Conservation (phyloP, 2,113 vertebrate genomes). For the Scatophagus argus region DNA sequence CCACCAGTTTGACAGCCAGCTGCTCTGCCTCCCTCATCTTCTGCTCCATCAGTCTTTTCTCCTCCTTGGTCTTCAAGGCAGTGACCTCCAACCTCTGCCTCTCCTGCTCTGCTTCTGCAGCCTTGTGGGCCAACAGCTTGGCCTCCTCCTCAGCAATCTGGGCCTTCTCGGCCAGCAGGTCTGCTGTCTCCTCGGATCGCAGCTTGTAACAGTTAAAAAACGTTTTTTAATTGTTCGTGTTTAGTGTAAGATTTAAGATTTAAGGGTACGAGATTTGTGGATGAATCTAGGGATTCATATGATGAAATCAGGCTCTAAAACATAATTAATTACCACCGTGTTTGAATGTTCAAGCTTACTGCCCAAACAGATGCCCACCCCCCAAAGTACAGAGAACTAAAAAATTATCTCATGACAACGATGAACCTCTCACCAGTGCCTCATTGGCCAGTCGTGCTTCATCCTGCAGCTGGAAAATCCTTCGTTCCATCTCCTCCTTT, state of each 20-base stretch:
- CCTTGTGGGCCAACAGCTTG: conserved; percentile 93
- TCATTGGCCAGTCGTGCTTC: conserved; percentile 91
- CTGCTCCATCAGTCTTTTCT: conserved; percentile 94
- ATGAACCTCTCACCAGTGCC: conserved; percentile 85
- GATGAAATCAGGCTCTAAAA: background rate
- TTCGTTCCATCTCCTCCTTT: conserved; percentile 91
- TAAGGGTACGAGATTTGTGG: too few species aligned
- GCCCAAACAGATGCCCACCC: background rate
- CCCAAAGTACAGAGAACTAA: background rate
- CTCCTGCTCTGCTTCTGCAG: conserved; percentile 93
- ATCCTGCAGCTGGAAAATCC: conserved; percentile 92
- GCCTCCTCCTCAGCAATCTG: conserved; percentile 95
- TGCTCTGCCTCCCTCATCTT: conserved; percentile 94
- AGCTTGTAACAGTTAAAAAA: conserved; percentile 74
- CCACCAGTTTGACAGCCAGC: conserved; percentile 92
- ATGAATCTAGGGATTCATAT: background rate
- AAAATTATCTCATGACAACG: background rate
- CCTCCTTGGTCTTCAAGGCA: conserved; percentile 92
- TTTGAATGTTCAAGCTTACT: background rate
- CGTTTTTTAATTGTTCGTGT: conserved; percentile 7
- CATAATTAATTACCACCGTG: too few species aligned
- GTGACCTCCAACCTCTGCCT: conserved; percentile 91
- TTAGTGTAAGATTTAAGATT: too few species aligned
- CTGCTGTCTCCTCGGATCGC: conserved; percentile 92
- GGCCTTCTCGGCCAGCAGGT: conserved; percentile 93